phyloP scores from a whole-genome alignment of 2,113 vertebrate species.

The Rhinolophus sinicus region DNA sequence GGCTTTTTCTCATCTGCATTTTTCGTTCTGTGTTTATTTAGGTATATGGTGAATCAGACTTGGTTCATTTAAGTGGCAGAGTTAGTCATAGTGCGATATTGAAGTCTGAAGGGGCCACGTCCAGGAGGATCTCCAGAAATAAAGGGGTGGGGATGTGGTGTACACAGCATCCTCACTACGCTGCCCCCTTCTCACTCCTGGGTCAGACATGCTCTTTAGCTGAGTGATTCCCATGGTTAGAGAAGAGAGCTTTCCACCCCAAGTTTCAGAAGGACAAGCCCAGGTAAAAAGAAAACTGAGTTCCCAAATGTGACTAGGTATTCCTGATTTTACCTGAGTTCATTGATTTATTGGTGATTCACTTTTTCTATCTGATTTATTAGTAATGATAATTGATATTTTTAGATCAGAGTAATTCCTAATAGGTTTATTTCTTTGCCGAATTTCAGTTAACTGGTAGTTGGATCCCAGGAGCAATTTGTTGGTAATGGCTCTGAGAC shows the following conservation, averaged over 20 bases:
- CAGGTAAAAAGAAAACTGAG: background rate
- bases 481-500: background rate
- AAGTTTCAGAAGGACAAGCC: background rate
- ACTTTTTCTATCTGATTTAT: background rate
- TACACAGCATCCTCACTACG: background rate
- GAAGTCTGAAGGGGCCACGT: background rate
- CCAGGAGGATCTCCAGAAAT: background rate
- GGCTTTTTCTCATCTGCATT: background rate
- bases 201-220: background rate
- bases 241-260: background rate
- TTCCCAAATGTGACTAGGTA: background rate
- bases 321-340: background rate
- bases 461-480: background rate
- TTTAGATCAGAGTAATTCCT: background rate
- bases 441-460: background rate
- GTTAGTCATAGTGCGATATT: background rate
- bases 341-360: background rate
- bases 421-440: constrained; percentile 23
- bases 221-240: background rate
- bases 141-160: background rate
- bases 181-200: background rate
- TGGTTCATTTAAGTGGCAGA: background rate
- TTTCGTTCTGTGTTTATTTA: background rate
- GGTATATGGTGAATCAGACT: background rate
- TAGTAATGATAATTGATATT: background rate